Evolutionary conservation across 2,113 vertebrate genomes (phyloP).

Genomic region (Entosphenus tridentatus): DNA sequence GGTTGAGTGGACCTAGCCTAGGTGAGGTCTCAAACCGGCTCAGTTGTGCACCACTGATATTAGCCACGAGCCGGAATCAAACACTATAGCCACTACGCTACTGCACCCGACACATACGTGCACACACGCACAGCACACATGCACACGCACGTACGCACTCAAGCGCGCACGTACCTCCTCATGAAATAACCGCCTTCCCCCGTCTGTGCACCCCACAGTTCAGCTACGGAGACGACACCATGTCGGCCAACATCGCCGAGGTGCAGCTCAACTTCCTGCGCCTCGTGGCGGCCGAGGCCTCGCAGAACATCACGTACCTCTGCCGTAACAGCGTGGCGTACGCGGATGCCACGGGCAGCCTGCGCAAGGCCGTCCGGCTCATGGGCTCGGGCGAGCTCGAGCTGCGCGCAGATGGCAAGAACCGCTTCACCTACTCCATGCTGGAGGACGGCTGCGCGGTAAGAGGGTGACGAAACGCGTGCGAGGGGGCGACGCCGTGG

Average conservation of each 20-base stretch:
- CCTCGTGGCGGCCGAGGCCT: not conserved
- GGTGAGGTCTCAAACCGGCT: no score
- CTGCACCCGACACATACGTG: no score
- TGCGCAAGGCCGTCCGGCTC: slow-evolving; percentile 5
- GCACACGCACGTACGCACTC: no score
- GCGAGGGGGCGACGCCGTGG: no score
- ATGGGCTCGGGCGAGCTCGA: slow-evolving; percentile 2
- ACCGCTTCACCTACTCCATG: slow-evolving; percentile 1
- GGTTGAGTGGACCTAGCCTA: no score
- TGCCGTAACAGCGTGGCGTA: slow-evolving; percentile 5
- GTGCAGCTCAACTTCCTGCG: slow-evolving; percentile 1
- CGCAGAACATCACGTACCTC: slow-evolving; percentile 2
- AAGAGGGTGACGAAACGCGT: not conserved
- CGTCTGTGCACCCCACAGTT: slow-evolving; percentile 3
- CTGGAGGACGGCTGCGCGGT: slow-evolving; percentile 4
- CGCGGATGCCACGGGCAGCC: not conserved
- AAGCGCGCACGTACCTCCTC: not conserved
- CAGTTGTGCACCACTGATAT: no score
- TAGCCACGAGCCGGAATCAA: no score
- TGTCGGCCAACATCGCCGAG: not conserved
- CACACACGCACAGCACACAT: no score
- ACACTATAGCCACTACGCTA: no score
- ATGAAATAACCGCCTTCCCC: not conserved
- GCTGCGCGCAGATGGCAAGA: slow-evolving; percentile 4
- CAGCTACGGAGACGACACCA: slow-evolving; percentile 4